Evolutionary conservation across 2,797 vertebrate species (phyloP).

Genomic region (Spinus olivaceus): DNA sequence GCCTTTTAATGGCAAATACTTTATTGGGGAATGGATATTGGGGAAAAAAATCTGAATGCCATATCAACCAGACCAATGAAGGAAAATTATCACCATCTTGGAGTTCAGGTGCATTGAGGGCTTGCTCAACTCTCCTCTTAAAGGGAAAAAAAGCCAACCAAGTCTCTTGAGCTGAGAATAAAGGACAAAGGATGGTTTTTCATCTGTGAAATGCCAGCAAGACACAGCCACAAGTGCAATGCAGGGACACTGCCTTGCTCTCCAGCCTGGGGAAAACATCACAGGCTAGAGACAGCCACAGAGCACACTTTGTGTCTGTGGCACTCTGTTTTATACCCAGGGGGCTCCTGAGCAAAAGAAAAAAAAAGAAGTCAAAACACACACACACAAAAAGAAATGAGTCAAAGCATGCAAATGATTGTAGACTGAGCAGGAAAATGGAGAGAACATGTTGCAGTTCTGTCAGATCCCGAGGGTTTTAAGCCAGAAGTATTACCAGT

Average conservation of each 20-base stretch:
- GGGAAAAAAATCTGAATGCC: background rate
- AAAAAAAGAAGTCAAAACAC: background rate
- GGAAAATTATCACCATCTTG: background rate
- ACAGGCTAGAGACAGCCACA: background rate
- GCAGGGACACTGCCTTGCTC: background rate
- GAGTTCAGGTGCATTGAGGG: background rate
- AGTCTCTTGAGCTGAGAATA: background rate
- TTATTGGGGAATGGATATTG: background rate
- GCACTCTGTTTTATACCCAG: background rate
- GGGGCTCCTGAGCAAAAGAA: background rate
- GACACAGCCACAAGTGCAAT: background rate
- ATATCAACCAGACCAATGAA: background rate
- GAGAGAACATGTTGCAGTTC: background rate
- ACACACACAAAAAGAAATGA: background rate
- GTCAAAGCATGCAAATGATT: background rate
- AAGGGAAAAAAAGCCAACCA: accelerated
- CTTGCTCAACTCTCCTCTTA: background rate
- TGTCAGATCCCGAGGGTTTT: background rate
- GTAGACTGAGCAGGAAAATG: background rate
- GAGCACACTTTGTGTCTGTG: background rate
- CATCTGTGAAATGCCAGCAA: background rate
- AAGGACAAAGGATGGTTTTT: background rate
- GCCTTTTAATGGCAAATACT: background rate
- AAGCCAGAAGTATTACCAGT: background rate
- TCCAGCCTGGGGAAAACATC: background rate